These are phyloP conservation scores for Urosaurus nigricauda DNA, from an alignment of 2,797 vertebrate genomes.

Conservation along the genomic window DNA sequence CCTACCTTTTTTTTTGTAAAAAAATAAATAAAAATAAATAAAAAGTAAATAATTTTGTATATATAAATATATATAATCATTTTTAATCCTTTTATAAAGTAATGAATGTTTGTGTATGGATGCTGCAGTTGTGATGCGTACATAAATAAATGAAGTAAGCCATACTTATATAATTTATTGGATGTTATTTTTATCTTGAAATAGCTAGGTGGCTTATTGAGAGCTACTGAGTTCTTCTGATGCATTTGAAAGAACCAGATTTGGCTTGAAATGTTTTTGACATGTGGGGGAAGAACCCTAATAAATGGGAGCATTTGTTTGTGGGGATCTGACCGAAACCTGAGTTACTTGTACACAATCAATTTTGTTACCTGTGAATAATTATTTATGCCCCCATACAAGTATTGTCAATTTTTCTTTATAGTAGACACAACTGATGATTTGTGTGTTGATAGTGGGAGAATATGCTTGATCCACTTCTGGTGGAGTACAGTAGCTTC, in stretches of 20 bases:
- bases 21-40: constrained; percentile 69
- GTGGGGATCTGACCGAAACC: constrained; percentile 65
- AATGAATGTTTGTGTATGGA: constrained; percentile 88
- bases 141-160: constrained; percentile 87
- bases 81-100: constrained; percentile 88
- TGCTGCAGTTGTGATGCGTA: constrained; percentile 85
- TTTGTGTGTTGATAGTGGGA: not conserved
- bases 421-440: constrained; percentile 65
- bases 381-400: constrained; percentile 65
- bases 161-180: constrained; percentile 92
- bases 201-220: constrained; percentile 78
- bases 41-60: constrained; percentile 85
- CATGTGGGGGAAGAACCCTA: constrained; percentile 60
- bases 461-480: not conserved
- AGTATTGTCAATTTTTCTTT: constrained; percentile 56
- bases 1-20: constrained; percentile 70
- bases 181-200: constrained; percentile 87
- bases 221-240: constrained; percentile 73
- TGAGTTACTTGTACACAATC: constrained; percentile 67
- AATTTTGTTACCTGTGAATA: constrained; percentile 70
- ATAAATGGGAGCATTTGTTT: constrained; percentile 64
- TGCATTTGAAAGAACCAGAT: constrained; percentile 65
- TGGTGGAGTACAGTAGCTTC: constrained; percentile 31
- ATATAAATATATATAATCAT: constrained; percentile 83
- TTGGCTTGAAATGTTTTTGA: constrained; percentile 63